Percentiles rank a stretch among this genome's conserved stretches.
Conservation (phyloP, 2,888 invertebrate species). For the Nemotelus pantherinus region DNA sequence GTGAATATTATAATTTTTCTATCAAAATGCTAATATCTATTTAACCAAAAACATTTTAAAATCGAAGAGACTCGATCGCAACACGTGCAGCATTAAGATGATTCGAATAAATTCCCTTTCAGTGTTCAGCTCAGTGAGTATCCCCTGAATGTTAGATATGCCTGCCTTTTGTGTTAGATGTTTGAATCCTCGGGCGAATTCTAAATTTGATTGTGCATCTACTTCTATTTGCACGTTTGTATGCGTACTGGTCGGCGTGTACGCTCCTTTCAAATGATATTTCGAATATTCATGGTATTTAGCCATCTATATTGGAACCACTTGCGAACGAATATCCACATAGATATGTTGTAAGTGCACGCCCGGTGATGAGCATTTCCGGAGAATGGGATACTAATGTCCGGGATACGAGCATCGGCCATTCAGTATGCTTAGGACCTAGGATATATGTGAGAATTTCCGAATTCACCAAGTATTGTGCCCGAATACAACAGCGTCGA, state of each 20-base stretch:
- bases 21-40: too few species aligned
- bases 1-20: too few species aligned
- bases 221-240: conserved; percentile 36
- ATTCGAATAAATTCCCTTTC: background rate
- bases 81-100: background rate
- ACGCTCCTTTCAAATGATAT: conserved; percentile 31
- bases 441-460: conserved; percentile 33
- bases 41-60: too few species aligned
- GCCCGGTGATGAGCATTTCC: conserved; percentile 1
- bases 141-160: conserved; percentile 32
- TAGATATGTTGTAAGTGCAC: conserved; percentile 3
- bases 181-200: conserved; percentile 34
- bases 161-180: conserved; percentile 40
- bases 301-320: conserved; percentile 36
- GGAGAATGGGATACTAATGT: conserved; percentile 22
- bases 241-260: conserved; percentile 8
- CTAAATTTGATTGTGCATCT: conserved; percentile 45
- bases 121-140: background rate
- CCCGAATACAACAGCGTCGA: background rate
- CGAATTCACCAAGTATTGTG: conserved; percentile 19
- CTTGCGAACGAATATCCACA: conserved; percentile 12
- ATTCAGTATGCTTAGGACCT: background rate
- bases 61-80: too few species aligned
- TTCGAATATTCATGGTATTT: conserved; percentile 46
- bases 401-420: background rate